phyloP scores from a whole-genome alignment of 2,888 invertebrate species.

The Oligia fasciuncula region DNA sequence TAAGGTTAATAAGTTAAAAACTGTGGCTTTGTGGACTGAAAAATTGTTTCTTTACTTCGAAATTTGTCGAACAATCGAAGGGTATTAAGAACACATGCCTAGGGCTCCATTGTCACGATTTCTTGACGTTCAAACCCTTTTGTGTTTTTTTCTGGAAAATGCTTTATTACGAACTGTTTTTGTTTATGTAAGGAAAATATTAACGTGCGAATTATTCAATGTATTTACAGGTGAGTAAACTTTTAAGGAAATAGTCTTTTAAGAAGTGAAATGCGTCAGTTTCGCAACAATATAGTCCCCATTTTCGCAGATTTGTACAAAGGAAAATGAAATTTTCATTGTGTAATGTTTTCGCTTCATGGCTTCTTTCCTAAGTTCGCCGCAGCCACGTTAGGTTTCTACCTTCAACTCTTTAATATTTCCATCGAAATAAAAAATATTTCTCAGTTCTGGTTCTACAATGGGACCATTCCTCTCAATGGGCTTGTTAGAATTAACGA shows the following conservation, averaged over 20 bases:
- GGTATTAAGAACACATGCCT: conserved; percentile 55
- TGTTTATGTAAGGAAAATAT: conserved; percentile 21
- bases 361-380: conserved; percentile 13
- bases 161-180: conserved; percentile 38
- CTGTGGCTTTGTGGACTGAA: conserved; percentile 53
- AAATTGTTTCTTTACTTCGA: conserved; percentile 54
- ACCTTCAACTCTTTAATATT: neutral
- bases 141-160: conserved; percentile 40
- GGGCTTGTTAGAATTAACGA: conserved; percentile 61
- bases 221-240: conserved; percentile 6
- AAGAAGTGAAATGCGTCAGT: neutral
- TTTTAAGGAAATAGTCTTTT: neutral
- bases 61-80: conserved; percentile 66
- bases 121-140: conserved; percentile 59
- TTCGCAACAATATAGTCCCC: neutral
- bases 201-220: neutral
- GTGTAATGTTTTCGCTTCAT: neutral
- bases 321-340: neutral
- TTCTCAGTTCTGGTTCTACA: conserved; percentile 1
- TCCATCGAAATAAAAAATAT: neutral
- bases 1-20: conserved; percentile 65
- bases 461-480: conserved; percentile 28
- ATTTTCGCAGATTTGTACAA: neutral
- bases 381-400: neutral
- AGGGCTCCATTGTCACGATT: conserved; percentile 51